These are phyloP conservation scores for Cynodonichthys magdalenae DNA, from an alignment of 2,797 vertebrate species.

Conservation along the genomic window DNA sequence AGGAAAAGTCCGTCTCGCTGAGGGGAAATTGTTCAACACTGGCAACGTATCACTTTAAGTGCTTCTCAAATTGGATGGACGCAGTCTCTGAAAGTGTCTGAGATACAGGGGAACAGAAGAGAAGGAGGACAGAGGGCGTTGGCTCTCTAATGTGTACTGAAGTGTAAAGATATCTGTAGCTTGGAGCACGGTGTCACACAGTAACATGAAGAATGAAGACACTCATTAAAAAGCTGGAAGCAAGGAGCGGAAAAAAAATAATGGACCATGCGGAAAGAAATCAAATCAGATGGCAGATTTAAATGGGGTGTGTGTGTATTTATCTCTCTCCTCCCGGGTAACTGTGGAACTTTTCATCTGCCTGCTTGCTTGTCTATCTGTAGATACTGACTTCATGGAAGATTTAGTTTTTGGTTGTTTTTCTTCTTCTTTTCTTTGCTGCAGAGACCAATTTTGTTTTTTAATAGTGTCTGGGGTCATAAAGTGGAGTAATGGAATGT, in stretches of 20 bases:
- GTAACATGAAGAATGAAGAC: conserved; percentile 66
- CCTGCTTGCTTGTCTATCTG: conserved; percentile 22
- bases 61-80: conserved; percentile 65
- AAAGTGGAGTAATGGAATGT: conserved; percentile 58
- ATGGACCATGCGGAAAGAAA: conserved; percentile 63
- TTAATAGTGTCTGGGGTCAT: conserved; percentile 57
- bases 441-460: conserved; percentile 52
- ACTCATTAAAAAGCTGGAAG: conserved; percentile 76
- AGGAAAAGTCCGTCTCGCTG: conserved; percentile 36
- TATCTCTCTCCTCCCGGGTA: conserved; percentile 22
- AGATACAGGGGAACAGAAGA: conserved; percentile 41
- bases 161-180: conserved; percentile 69
- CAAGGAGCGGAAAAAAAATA: conserved; percentile 48
- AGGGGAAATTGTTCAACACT: conserved; percentile 55
- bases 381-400: conserved; percentile 37
- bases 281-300: conserved; percentile 65
- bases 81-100: conserved; percentile 46
- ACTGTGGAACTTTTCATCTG: conserved; percentile 49
- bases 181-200: conserved; percentile 63
- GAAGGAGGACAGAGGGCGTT: conserved; percentile 66
- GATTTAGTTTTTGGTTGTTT: conserved; percentile 40
- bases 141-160: conserved; percentile 64
- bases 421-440: conserved; percentile 28
- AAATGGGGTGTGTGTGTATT: conserved; percentile 59
- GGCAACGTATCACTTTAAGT: conserved; percentile 61